phyloP scores from a whole-genome alignment of 1,140 invertebrate species.

The Drosophila fuyamai region DNA sequence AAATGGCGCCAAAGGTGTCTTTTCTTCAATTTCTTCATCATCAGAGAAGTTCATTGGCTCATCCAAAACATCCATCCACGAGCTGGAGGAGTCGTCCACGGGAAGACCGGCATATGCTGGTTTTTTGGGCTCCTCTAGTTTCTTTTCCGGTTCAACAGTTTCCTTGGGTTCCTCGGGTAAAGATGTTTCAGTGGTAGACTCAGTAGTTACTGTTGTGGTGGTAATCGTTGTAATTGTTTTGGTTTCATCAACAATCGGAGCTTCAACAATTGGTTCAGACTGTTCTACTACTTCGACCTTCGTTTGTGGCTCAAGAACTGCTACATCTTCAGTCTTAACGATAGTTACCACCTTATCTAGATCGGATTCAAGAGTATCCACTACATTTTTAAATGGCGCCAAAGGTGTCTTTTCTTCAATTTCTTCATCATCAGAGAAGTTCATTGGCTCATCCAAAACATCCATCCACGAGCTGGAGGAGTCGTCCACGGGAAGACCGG shows the following conservation, averaged over 20 bases:
- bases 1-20: slow-evolving; percentile 30
- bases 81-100: slow-evolving; percentile 85
- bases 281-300: neutral
- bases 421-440: slow-evolving; percentile 85
- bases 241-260: slow-evolving; percentile 7
- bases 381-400: too few species aligned
- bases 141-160: slow-evolving; percentile 29
- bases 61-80: slow-evolving; percentile 86
- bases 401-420: too few species aligned
- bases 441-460: slow-evolving; percentile 86
- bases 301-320: neutral
- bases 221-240: slow-evolving; percentile 1
- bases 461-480: slow-evolving; percentile 81
- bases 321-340: neutral
- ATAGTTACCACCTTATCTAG: too few species aligned
- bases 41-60: slow-evolving; percentile 84
- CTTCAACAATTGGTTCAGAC: neutral
- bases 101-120: slow-evolving; percentile 77
- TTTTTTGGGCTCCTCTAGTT: slow-evolving; percentile 52
- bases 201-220: slow-evolving; percentile 12
- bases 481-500: slow-evolving; percentile 78
- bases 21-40: neutral
- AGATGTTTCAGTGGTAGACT: neutral
- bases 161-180: neutral
- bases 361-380: too few species aligned